Base-by-base conservation (phyloP, 2,888 invertebrate species). In the Slavum lentiscoides region DNA sequence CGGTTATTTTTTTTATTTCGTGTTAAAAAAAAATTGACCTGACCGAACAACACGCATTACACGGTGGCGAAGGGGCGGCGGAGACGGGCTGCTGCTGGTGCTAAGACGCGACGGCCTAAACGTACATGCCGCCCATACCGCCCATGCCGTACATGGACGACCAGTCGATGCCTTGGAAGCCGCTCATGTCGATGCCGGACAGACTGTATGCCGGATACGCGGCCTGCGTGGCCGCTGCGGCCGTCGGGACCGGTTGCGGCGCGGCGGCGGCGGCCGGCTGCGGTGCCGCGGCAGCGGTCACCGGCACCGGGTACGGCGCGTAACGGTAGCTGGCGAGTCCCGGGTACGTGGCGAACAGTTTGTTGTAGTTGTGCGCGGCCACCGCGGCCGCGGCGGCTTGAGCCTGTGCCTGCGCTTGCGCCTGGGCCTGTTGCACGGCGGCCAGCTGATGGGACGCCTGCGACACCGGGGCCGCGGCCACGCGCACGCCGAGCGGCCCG, bases 41-140 rank as follows among this genome's bases (percentile, higher is more conserved):
- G 77, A 37, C 77, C 69, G 69, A 49, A 67, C 75, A 76, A 67
- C 75, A 76, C 66, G 66, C 59, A 68, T 55, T 67, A 68, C 49
- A 49, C 43, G 43, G 43, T 43, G 7, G 7, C 43, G 43, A 15
- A 9, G 49, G 49, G 49, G 11, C 13, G 49, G 13, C 11, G 49
- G 49, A 1, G 15, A 49, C 13, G 49, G 49, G 43, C 43, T 49
- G 49, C 13, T 49, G 58, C 58, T 43, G 59, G 39, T 49, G 58
- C 66, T 43, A 55, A 59, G 53, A 55, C 59, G 53, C 39, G 53
- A 70, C 61, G 64, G 19, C 55, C 80, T 91, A 93, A 87, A 94
- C 94, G 89, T 95, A 95, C 94, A 95, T 94, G 87, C 94, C 94
- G 87, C 94, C 94, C 94, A 95, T 94, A 87, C 94, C 94, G 87